These are phyloP conservation scores for Monodelphis domestica DNA, from an alignment of 2,797 vertebrate species.

Conservation along the genomic window DNA sequence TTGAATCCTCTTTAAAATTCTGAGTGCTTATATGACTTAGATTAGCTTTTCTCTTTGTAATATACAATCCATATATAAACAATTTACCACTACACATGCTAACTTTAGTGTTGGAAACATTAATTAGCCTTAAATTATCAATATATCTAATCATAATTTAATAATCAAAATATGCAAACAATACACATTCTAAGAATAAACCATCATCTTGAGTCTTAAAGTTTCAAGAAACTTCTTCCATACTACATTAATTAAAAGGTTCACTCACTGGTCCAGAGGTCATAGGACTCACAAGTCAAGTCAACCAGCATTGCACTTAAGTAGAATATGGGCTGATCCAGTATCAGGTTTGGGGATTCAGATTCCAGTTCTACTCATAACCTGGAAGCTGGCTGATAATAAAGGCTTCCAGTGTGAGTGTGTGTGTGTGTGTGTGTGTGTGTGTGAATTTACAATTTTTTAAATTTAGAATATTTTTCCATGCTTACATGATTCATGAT, in stretches of 20 bases:
- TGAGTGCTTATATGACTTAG: neutral
- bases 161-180: neutral
- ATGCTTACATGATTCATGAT: too few relatives aligned
- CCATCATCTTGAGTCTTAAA: neutral
- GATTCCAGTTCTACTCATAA: neutral
- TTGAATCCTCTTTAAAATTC: neutral
- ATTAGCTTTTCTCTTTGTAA: neutral
- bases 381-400: neutral
- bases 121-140: neutral
- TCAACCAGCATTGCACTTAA: neutral
- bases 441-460: too few relatives aligned
- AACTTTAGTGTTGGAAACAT: neutral
- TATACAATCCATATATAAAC: neutral
- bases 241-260: neutral
- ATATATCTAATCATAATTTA: neutral
- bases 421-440: too few relatives aligned
- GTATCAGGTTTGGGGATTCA: neutral
- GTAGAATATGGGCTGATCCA: neutral
- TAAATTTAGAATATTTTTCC: too few relatives aligned
- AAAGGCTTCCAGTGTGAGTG: too few relatives aligned
- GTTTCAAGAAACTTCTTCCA: neutral
- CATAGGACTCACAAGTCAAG: neutral
- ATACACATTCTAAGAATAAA: neutral
- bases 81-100: neutral
- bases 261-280: neutral